Evolutionary conservation across 2,113 vertebrate species (phyloP).

Genomic region (Melospiza georgiana): DNA sequence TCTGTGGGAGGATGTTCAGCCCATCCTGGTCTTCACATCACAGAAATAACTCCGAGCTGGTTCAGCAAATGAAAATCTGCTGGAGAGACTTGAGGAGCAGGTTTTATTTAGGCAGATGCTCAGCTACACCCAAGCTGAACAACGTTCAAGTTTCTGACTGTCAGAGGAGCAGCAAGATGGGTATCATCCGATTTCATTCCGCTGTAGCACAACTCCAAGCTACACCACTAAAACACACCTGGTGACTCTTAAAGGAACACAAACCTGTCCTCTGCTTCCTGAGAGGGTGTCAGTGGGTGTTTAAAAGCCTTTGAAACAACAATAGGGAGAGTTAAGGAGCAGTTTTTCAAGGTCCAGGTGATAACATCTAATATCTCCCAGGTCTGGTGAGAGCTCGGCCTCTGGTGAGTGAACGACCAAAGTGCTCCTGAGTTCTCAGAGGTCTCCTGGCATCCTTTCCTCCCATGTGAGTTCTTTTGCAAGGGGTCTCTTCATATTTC

Average conservation of each 20-base stretch:
- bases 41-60: background rate
- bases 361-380: background rate
- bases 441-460: background rate
- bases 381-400: background rate
- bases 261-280: background rate
- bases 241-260: background rate
- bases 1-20: background rate
- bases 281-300: background rate
- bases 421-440: background rate
- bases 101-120: background rate
- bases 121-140: background rate
- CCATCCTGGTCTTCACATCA: background rate
- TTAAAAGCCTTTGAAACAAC: background rate
- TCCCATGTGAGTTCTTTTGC: background rate
- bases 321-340: background rate
- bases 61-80: background rate
- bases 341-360: background rate
- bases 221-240: background rate
- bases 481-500: background rate
- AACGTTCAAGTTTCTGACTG: background rate
- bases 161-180: background rate
- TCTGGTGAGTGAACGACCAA: fast-evolving
- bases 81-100: background rate
- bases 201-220: background rate
- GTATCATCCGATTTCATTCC: background rate